Evolutionary conservation across 1,140 invertebrate species (phyloP).

Genomic region (Bicyclus anynana): DNA sequence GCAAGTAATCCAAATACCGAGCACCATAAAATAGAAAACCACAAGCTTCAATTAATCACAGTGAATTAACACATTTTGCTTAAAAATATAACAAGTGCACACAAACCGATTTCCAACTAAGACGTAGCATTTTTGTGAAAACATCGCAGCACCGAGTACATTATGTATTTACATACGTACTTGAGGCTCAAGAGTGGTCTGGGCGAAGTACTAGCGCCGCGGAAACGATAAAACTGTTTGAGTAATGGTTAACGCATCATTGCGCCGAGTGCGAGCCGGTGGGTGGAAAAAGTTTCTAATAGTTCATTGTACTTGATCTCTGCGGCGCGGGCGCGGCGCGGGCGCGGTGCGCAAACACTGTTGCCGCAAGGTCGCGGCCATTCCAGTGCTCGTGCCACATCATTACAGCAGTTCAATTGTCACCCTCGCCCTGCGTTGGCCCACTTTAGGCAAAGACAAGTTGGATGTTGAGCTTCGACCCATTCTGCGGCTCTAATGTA

Average conservation of each 20-base stretch:
- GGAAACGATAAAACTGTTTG: slow-evolving; percentile 27
- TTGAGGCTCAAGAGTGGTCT: neutral
- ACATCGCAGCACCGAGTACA: neutral
- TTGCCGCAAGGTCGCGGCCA: neutral
- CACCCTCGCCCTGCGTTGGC: too few relatives aligned
- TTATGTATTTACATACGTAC: neutral
- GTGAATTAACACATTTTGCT: neutral
- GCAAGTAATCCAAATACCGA: neutral
- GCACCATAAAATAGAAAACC: neutral
- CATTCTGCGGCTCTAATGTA: too few relatives aligned
- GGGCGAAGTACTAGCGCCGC: slow-evolving; percentile 13
- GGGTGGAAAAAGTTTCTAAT: slow-evolving; percentile 22
- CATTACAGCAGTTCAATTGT: too few relatives aligned
- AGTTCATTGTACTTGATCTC: slow-evolving; percentile 16
- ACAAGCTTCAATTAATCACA: neutral
- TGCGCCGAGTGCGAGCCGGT: slow-evolving; percentile 7
- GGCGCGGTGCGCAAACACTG: slow-evolving; percentile 11
- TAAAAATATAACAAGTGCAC: neutral
- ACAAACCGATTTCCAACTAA: neutral
- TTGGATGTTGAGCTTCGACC: too few relatives aligned
- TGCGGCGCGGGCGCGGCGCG: slow-evolving; percentile 1
- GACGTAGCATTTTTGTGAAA: neutral
- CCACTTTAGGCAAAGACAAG: too few relatives aligned
- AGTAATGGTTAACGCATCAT: slow-evolving; percentile 25
- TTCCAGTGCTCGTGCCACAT: too few relatives aligned